Conservation (phyloP, 1,140 invertebrate species). For the Helicorthomorpha holstii region DNA sequence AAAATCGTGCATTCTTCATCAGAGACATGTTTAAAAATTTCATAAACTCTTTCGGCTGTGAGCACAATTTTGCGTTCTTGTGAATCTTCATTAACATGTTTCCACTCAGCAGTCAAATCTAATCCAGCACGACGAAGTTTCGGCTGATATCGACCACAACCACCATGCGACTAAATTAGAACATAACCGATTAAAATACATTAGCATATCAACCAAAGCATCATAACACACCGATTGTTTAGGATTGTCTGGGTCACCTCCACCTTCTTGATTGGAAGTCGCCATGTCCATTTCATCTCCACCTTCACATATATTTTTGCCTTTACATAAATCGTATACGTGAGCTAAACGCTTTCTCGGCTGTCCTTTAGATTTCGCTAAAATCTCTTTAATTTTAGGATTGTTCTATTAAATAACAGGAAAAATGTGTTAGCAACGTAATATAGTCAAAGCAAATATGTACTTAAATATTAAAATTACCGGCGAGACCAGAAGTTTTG, state of each 20-base stretch:
- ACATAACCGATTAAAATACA: background rate
- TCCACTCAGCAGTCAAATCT: conserved; percentile 83
- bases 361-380: conserved; percentile 93
- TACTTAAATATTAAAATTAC: conserved; percentile 37
- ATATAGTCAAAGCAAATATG: conserved; percentile 15
- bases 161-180: conserved; percentile 50
- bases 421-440: conserved; percentile 19
- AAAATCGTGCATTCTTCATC: conserved; percentile 94
- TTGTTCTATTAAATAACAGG: conserved; percentile 44
- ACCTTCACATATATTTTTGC: conserved; percentile 95
- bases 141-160: conserved; percentile 95
- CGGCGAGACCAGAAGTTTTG: conserved; percentile 84
- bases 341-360: conserved; percentile 81
- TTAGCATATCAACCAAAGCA: background rate
- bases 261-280: conserved; percentile 11
- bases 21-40: conserved; percentile 91
- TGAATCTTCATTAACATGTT: conserved; percentile 92
- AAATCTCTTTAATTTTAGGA: conserved; percentile 94
- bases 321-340: conserved; percentile 96
- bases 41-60: conserved; percentile 86
- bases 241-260: background rate
- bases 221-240: background rate
- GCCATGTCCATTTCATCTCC: conserved; percentile 86
- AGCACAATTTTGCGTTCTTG: conserved; percentile 88
- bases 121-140: conserved; percentile 71